Conservation (phyloP, 2,113 vertebrate genomes). For the Cnemophilus loriae region DNA sequence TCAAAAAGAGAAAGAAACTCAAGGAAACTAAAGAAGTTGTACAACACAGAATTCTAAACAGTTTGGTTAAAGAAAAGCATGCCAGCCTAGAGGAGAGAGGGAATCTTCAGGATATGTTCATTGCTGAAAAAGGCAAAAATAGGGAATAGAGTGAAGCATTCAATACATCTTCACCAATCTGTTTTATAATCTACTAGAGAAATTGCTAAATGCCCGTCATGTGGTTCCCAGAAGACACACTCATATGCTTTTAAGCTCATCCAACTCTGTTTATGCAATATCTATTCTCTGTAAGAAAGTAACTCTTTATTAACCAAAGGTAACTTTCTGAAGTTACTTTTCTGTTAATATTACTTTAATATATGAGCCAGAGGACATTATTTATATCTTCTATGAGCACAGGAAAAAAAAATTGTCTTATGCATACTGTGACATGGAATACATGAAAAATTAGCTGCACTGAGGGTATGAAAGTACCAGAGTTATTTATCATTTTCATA, state of each 20-base stretch:
- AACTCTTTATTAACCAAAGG: not conserved
- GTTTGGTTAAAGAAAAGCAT: not conserved
- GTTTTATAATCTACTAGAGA: not conserved
- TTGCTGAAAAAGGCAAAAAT: not conserved
- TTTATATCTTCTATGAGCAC: not conserved
- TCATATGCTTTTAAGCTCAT: not conserved
- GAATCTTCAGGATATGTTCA: not conserved
- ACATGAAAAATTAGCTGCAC: not conserved
- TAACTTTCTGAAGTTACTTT: not conserved
- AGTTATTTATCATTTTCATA: not conserved
- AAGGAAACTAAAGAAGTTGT: not conserved
- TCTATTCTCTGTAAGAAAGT: not conserved
- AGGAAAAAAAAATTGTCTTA: not conserved
- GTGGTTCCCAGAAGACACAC: not conserved
- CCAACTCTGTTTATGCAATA: not conserved
- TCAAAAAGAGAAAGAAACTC: not conserved
- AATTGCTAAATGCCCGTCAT: not conserved
- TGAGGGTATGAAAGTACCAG: not conserved
- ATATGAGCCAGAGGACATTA: not conserved
- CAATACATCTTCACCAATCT: not conserved
- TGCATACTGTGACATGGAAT: not conserved
- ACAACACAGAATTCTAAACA: not conserved
- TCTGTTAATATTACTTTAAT: not conserved
- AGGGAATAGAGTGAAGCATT: not conserved
- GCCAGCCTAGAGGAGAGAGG: accelerated